Evolutionary conservation across 2,888 invertebrate species (phyloP).

Genomic region (Patella depressa): DNA sequence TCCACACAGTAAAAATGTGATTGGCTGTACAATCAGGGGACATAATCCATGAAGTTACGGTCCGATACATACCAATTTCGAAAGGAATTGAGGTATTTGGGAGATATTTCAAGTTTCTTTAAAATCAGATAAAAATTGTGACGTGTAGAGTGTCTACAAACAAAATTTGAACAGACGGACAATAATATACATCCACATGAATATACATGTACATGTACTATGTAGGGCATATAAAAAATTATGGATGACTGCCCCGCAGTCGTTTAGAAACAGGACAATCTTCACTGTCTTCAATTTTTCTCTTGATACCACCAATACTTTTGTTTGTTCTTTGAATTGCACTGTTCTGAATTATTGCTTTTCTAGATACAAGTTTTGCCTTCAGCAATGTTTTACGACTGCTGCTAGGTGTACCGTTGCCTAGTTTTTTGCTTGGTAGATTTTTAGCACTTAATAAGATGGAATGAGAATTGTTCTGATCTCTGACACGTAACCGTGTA

Average conservation of each 20-base stretch:
- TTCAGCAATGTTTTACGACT: conserved; percentile 36
- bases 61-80: no score
- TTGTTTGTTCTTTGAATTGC: conserved; percentile 20
- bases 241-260: conserved; percentile 17
- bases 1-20: no score
- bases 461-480: conserved; percentile 9
- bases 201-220: no score
- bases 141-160: no score
- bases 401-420: conserved; percentile 7
- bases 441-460: neutral
- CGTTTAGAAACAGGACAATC: conserved; percentile 20
- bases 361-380: conserved; percentile 36
- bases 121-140: no score
- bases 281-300: conserved; percentile 17
- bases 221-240: neutral
- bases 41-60: no score
- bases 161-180: no score
- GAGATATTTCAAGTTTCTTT: no score
- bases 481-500: neutral
- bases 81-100: no score
- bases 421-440: neutral
- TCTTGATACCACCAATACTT: neutral
- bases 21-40: no score
- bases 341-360: conserved; percentile 42
- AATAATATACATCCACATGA: no score